Evolutionary conservation across 1,140 invertebrate species (phyloP), one percentile per base, ranked within the genome.

Genomic region (Leptopilina clavipes): DNA sequence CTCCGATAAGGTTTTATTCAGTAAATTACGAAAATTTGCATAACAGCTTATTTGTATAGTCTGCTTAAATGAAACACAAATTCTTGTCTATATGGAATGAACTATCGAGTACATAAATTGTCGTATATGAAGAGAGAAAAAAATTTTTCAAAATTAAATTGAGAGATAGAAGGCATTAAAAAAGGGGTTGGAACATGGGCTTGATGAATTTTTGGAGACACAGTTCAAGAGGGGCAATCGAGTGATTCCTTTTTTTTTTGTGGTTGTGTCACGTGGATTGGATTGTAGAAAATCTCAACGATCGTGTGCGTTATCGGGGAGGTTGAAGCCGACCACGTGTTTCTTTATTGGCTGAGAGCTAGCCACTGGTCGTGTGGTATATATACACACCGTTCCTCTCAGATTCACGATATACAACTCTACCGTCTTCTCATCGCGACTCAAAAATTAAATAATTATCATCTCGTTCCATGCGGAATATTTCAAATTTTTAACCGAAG

Each of bases 301-400:
- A 75, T 71, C 31, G 65, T 48, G 43, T 73, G 31, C 48, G 48
- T 52, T 22, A 56, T 18, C 71, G 25, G 43, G 40, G 70, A 56
- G 25, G 52, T 40, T 40, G 37, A 9, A 52, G 48, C 74, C 43
- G 71, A 37, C 76, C 79, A 79, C 79, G 83, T 82, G 75, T 80
- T 78, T 77, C 45, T 70, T 78, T 81, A 83, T 83, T 81, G 84
- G 84, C 72, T 79, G 76, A 80, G 70, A 81, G 76, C 73, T 78
- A 82, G 77, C 76, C 74, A 71, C 73, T 76, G 76, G 14, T 65
- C 74, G 73, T 79, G 73, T 79, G 73, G 83, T 86, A 86, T 86
- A 86, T 86, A 86, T 65, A 65, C 48, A 65, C 48, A 40, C 37
- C 85, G 84, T 78, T 81, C 79, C 70, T 40, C 56, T 80, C 65